Evolutionary conservation across 2,797 vertebrate species (phyloP).

Genomic region (Spizella passerina): DNA sequence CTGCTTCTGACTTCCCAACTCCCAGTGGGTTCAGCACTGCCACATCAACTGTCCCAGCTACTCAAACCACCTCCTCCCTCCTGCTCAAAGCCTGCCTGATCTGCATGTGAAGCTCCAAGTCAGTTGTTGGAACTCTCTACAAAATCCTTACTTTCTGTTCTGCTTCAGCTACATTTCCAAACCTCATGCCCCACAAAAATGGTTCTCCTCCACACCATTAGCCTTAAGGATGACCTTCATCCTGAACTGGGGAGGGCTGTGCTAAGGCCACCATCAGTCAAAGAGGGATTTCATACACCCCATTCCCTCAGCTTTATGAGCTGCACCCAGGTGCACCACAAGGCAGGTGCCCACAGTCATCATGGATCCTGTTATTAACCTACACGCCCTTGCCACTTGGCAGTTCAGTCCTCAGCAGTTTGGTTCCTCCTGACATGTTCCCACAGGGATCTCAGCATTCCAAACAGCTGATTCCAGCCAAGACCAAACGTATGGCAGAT

Average conservation of each 20-base stretch:
- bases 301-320: not conserved
- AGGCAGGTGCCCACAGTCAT: not conserved
- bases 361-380: not conserved
- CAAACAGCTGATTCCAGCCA: not conserved
- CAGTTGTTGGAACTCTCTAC: not conserved
- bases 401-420: not conserved
- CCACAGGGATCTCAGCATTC: not conserved
- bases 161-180: not conserved
- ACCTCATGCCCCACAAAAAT: not conserved
- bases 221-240: not conserved
- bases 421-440: rapidly evolving
- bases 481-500: not conserved
- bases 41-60: not conserved
- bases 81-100: not conserved
- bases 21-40: not conserved
- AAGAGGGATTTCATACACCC: not conserved
- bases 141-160: not conserved
- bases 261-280: not conserved
- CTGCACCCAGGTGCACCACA: not conserved
- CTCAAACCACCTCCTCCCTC: not conserved
- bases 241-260: not conserved
- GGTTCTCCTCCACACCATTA: not conserved
- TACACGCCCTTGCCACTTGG: not conserved
- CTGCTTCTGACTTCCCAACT: not conserved
- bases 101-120: not conserved